Conservation (phyloP, 1,140 invertebrate genomes). For the Sycophaga agraensis region DNA sequence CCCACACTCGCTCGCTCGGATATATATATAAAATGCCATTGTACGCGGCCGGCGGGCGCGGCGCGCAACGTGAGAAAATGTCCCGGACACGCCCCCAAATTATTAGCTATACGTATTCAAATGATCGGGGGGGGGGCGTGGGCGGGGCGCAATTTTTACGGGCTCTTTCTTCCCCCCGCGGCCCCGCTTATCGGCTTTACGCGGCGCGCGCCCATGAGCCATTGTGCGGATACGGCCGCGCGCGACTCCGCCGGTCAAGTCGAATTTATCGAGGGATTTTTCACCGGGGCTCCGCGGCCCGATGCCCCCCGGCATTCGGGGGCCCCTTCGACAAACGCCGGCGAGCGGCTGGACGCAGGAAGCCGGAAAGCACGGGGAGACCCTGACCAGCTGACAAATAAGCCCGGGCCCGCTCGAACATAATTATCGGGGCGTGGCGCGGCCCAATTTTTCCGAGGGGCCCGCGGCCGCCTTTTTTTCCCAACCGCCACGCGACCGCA, state of each 20-base stretch:
- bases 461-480: too few species aligned
- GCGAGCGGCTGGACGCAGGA: not conserved
- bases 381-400: conserved; percentile 20
- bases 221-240: too few species aligned
- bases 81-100: conserved; percentile 33
- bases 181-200: conserved; percentile 5
- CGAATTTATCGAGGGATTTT: too few species aligned
- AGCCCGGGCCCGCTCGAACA: conserved; percentile 15
- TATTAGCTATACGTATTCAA: conserved; percentile 41
- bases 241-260: too few species aligned
- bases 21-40: conserved; percentile 30
- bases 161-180: not conserved
- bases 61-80: conserved; percentile 29
- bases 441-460: too few species aligned
- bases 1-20: not conserved
- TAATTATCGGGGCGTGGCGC: conserved; percentile 18
- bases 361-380: too few species aligned
- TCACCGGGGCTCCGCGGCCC: too few species aligned
- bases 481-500: too few species aligned
- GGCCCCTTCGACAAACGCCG: not conserved
- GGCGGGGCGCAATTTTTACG: conserved; percentile 25
- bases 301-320: not conserved
- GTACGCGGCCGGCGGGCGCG: not conserved
- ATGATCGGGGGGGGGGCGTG: conserved; percentile 30
- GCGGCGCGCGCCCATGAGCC: not conserved